Conservation (phyloP, 2,888 invertebrate species). For the Drosophila neutralis region DNA sequence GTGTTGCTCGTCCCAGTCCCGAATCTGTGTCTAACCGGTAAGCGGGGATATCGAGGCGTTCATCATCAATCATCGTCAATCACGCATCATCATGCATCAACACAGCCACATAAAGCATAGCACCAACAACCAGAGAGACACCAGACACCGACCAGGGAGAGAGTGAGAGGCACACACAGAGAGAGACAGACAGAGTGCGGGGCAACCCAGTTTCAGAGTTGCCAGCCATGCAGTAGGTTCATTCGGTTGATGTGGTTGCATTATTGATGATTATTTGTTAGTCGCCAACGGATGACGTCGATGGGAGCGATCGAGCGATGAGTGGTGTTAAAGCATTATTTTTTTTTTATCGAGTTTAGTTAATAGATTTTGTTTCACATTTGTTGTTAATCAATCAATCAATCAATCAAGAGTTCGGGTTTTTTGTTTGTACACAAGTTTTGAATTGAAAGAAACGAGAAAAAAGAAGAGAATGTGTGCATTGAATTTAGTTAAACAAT, state of each 20-base stretch:
- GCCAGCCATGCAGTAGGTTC: slow-evolving; percentile 51
- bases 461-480: slow-evolving; percentile 79
- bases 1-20: slow-evolving; percentile 94
- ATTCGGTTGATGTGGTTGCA: slow-evolving; percentile 34
- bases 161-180: slow-evolving; percentile 8
- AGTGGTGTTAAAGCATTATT: slow-evolving; percentile 43
- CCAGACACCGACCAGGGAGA: slow-evolving; percentile 20
- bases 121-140: slow-evolving; percentile 36
- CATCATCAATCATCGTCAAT: slow-evolving; percentile 59
- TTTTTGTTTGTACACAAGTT: slow-evolving; percentile 55
- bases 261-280: slow-evolving; percentile 39
- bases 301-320: slow-evolving; percentile 55
- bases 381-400: slow-evolving; percentile 53
- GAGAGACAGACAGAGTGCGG: slow-evolving; percentile 20
- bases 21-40: slow-evolving; percentile 90
- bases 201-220: slow-evolving; percentile 35
- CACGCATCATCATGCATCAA: slow-evolving; percentile 43
- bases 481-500: slow-evolving; percentile 76
- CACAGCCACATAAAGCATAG: slow-evolving; percentile 30
- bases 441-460: slow-evolving; percentile 72
- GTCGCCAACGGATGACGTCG: slow-evolving; percentile 42
- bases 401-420: slow-evolving; percentile 40
- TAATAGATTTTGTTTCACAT: slow-evolving; percentile 46
- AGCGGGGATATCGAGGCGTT: slow-evolving; percentile 53
- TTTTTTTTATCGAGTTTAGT: slow-evolving; percentile 35